These are phyloP conservation scores for Nomada goodeniana DNA, from an alignment of 2,888 invertebrate genomes.

Conservation along the genomic window DNA sequence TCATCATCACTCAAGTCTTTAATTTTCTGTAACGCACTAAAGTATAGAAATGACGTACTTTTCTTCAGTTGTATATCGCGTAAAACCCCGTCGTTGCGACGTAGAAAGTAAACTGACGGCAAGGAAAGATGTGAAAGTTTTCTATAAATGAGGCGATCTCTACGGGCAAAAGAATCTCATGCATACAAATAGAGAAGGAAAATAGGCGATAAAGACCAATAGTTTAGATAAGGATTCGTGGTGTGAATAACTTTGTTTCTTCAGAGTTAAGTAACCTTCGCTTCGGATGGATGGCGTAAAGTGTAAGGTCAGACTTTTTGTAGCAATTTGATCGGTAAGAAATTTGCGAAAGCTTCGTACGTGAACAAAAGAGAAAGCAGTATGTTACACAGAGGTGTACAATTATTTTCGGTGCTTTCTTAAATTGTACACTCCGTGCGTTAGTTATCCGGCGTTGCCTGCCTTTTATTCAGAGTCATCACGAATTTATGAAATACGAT, in stretches of 20 bases:
- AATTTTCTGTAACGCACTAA: not conserved
- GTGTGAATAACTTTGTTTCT: too few relatives aligned
- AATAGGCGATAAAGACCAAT: conserved; percentile 15
- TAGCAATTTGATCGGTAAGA: not conserved
- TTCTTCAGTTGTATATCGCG: too few relatives aligned
- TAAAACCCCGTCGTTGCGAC: not conserved
- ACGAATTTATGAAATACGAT: too few relatives aligned
- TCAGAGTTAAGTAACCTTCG: not conserved
- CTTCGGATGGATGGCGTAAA: too few relatives aligned
- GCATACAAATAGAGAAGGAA: conserved; percentile 30
- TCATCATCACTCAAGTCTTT: too few relatives aligned
- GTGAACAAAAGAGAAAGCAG: too few relatives aligned
- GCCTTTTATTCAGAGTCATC: too few relatives aligned
- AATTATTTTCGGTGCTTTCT: too few relatives aligned
- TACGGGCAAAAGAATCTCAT: conserved; percentile 20
- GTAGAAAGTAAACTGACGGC: not conserved
- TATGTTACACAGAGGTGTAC: too few relatives aligned
- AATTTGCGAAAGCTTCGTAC: not conserved
- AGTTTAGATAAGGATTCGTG: conserved; percentile 16
- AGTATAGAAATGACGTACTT: not conserved
- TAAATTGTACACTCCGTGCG: too few relatives aligned
- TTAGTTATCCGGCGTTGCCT: too few relatives aligned
- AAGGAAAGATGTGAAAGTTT: not conserved
- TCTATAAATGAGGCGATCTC: conserved; percentile 2
- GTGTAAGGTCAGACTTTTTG: not conserved